Evolutionary conservation across 2,113 vertebrate genomes (phyloP).

Genomic region (Vicugna pacos): DNA sequence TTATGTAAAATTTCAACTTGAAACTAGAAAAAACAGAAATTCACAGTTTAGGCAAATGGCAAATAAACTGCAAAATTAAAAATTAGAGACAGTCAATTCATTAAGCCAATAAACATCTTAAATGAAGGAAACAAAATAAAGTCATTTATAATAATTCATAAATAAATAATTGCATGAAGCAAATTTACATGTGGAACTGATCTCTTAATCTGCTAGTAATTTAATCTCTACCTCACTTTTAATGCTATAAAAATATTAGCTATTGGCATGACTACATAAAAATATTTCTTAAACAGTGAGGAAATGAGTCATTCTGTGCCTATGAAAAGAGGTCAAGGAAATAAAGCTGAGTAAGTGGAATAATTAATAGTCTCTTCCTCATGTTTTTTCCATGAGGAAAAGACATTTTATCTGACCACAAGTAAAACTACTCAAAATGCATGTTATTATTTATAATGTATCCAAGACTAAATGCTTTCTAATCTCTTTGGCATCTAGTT

Average conservation of each 20-base stretch:
- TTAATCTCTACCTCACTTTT: background rate
- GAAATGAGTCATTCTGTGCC: background rate
- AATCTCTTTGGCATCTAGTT: background rate
- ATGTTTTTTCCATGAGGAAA: background rate
- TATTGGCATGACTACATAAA: background rate
- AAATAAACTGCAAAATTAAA: background rate
- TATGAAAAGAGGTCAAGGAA: constrained; percentile 22
- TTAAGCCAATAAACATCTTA: background rate
- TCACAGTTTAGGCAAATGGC: background rate
- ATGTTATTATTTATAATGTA: background rate
- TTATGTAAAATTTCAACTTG: background rate
- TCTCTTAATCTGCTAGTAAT: constrained; percentile 1
- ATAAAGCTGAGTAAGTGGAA: constrained; percentile 9
- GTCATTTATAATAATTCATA: background rate
- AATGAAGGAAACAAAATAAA: background rate
- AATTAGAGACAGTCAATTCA: background rate
- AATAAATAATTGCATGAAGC: constrained; percentile 28
- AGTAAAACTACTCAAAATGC: background rate
- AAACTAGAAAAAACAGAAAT: background rate
- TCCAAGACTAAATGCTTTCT: background rate
- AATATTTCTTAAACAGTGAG: constrained; percentile 12
- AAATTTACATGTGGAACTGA: constrained; percentile 31
- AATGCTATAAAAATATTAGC: constrained; percentile 52
- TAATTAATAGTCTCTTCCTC: background rate
- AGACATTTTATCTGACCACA: background rate